Percentiles rank a stretch among this genome's conserved stretches.
Evolutionary conservation across 2,113 vertebrate genomes (phyloP).

Genomic region (Vimba vimba): DNA sequence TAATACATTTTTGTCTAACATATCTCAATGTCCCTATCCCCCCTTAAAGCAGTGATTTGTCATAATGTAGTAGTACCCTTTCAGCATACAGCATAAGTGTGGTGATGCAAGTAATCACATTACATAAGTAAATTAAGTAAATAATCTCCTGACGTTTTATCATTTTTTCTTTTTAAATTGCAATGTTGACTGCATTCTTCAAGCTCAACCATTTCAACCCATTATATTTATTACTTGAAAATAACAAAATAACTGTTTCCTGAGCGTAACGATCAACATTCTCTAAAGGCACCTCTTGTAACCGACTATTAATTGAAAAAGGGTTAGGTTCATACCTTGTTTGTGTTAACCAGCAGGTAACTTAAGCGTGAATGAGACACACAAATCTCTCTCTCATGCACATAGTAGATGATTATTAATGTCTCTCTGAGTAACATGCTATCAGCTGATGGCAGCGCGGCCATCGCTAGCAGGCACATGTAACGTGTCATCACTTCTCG

Average conservation of each 20-base stretch:
- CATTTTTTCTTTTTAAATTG: no score
- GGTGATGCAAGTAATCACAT: no score
- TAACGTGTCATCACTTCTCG: slow-evolving; percentile 56
- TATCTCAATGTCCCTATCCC: neutral
- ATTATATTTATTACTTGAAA: no score
- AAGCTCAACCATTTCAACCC: no score
- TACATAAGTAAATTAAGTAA: no score
- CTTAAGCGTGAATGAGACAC: neutral
- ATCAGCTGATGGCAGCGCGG: slow-evolving; percentile 36
- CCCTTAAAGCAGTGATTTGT: neutral
- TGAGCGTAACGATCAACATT: no score
- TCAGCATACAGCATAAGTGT: no score
- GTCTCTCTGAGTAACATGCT: slow-evolving; percentile 2
- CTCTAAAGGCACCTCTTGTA: neutral
- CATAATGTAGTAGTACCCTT: neutral
- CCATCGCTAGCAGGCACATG: slow-evolving; percentile 39
- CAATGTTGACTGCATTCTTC: no score
- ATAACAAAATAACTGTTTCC: no score
- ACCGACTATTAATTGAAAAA: no score
- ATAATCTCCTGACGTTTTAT: no score
- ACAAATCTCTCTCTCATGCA: neutral
- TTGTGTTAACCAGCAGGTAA: neutral
- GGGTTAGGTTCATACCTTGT: no score
- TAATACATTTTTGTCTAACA: neutral
- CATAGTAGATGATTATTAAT: slow-evolving; percentile 36